phyloP scores from a whole-genome alignment of 2,888 invertebrate genomes.

The Xestia xanthographa region DNA sequence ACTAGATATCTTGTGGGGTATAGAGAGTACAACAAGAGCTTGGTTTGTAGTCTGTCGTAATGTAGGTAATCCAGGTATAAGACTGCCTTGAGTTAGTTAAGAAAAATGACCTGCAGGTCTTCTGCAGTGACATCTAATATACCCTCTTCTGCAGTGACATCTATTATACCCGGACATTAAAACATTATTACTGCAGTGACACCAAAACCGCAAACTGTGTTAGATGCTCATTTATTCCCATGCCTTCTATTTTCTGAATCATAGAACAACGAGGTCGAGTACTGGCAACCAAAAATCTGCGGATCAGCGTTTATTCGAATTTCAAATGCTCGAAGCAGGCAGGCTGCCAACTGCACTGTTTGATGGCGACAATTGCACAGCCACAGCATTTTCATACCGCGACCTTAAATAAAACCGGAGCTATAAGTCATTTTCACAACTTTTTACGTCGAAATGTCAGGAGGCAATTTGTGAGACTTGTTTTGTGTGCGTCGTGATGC shows the following conservation, averaged over 20 bases:
- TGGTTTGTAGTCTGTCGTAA: not conserved
- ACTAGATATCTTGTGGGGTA: not conserved
- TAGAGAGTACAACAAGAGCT: not conserved
- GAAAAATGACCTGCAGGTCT: not conserved
- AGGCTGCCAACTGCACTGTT: slow-evolving; percentile 69
- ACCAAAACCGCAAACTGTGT: slow-evolving; percentile 22
- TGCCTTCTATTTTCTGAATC: slow-evolving; percentile 43
- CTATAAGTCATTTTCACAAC: slow-evolving; percentile 75
- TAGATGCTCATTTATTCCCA: slow-evolving; percentile 32
- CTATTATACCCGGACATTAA: not conserved
- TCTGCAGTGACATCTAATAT: slow-evolving; percentile 1
- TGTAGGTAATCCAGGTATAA: not conserved
- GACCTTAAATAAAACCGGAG: slow-evolving; percentile 54
- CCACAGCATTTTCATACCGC: slow-evolving; percentile 46
- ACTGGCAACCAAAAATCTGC: slow-evolving; percentile 50
- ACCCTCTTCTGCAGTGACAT: no score
- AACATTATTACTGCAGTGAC: slow-evolving; percentile 17
- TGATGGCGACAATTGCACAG: slow-evolving; percentile 63
- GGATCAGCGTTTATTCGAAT: slow-evolving; percentile 61
- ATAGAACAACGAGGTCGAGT: slow-evolving; percentile 51
- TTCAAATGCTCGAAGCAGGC: slow-evolving; percentile 58
- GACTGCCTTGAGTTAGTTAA: not conserved
- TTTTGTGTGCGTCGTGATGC: slow-evolving; percentile 74
- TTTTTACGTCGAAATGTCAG: slow-evolving; percentile 75
- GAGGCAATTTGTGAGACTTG: slow-evolving; percentile 78